These are phyloP conservation scores for Lasioglossum calceatum DNA, from an alignment of 2,888 invertebrate species.

Conservation along the genomic window DNA sequence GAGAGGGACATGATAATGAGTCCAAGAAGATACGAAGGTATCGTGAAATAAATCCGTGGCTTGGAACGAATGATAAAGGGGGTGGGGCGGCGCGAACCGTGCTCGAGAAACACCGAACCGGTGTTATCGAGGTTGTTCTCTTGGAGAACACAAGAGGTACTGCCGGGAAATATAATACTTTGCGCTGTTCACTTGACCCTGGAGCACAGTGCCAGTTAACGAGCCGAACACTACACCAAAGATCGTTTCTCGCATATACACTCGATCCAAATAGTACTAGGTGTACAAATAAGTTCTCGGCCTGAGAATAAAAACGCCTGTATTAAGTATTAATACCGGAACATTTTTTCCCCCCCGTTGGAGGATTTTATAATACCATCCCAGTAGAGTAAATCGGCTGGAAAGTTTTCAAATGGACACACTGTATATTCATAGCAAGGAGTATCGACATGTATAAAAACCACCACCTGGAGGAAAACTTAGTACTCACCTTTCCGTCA, in stretches of 20 bases:
- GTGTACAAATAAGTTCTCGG: no score
- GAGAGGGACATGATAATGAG: conserved; percentile 62
- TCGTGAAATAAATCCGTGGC: conserved; percentile 58
- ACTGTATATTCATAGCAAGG: no score
- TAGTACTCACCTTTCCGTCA: conserved; percentile 32
- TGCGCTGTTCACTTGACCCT: conserved; percentile 58
- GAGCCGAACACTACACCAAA: conserved; percentile 49
- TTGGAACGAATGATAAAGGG: conserved; percentile 41
- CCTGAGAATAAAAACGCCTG: no score
- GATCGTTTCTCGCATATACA: conserved; percentile 1
- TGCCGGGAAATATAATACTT: conserved; percentile 27
- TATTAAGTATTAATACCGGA: no score
- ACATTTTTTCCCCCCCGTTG: no score
- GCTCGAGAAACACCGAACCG: conserved; percentile 25
- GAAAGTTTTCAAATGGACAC: no score
- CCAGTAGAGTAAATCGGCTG: no score
- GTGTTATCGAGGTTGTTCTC: conserved; percentile 47
- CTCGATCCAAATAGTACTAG: no score
- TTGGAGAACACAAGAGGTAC: conserved; percentile 17
- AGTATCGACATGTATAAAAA: no score
- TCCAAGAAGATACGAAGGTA: conserved; percentile 55
- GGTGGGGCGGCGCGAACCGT: not conserved
- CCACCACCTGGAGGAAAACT: no score
- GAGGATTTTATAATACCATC: no score
- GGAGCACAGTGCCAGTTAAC: conserved; percentile 57